These are phyloP conservation scores for Amphilophus citrinellus DNA, from an alignment of 2,113 vertebrate genomes.

Conservation along the genomic window DNA sequence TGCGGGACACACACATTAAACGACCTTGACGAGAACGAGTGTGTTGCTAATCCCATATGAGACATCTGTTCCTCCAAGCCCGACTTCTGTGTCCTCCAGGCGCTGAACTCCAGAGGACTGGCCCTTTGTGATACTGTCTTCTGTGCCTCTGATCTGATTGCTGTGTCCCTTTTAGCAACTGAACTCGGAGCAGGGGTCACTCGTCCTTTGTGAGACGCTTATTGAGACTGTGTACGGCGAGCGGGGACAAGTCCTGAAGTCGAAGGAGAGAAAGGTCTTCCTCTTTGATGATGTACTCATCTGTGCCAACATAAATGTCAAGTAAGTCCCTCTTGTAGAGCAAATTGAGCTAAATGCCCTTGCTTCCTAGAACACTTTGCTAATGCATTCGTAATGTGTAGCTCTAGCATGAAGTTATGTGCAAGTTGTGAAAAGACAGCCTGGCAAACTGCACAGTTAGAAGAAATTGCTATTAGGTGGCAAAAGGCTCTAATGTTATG, in stretches of 20 bases:
- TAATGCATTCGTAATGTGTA: slow-evolving; percentile 21
- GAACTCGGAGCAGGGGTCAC: slow-evolving; percentile 89
- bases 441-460: slow-evolving; percentile 35
- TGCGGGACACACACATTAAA: slow-evolving; percentile 14
- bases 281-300: slow-evolving; percentile 92
- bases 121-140: slow-evolving; percentile 56
- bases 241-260: slow-evolving; percentile 94
- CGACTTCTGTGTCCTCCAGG: slow-evolving; percentile 51
- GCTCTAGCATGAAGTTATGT: slow-evolving; percentile 16
- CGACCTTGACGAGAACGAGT: slow-evolving; percentile 57
- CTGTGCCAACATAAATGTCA: slow-evolving; percentile 96
- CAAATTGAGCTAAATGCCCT: slow-evolving; percentile 17
- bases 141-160: slow-evolving; percentile 59
- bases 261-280: slow-evolving; percentile 94
- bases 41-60: slow-evolving; percentile 62
- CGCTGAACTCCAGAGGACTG: slow-evolving; percentile 49
- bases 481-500: slow-evolving; percentile 47
- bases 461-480: slow-evolving; percentile 46
- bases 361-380: slow-evolving; percentile 19
- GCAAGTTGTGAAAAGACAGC: slow-evolving; percentile 4
- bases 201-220: slow-evolving; percentile 93
- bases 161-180: slow-evolving; percentile 75
- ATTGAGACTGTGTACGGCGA: slow-evolving; percentile 94
- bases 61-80: slow-evolving; percentile 49
- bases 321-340: slow-evolving; percentile 80